These are phyloP conservation scores for Agrochola litura DNA, from an alignment of 2,888 invertebrate genomes.

Conservation along the genomic window DNA sequence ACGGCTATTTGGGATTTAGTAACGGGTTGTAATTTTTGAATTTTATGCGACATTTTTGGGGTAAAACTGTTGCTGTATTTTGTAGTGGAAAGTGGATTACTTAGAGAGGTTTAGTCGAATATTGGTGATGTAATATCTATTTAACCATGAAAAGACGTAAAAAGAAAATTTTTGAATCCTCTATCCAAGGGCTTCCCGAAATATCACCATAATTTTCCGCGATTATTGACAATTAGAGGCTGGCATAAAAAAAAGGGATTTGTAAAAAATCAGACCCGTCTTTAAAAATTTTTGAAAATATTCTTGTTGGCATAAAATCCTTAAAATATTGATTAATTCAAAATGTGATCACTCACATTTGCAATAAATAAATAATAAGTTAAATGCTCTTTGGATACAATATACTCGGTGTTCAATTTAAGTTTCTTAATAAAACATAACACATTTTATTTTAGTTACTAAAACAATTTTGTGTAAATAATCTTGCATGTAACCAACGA, in stretches of 20 bases:
- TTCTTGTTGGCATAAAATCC: not conserved
- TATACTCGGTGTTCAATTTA: not conserved
- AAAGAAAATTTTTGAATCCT: not conserved
- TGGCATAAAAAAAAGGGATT: not conserved
- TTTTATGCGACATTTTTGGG: constrained; percentile 39
- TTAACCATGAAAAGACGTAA: not conserved
- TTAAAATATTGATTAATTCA: not conserved
- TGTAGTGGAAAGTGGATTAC: constrained; percentile 7
- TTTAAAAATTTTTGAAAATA: not conserved
- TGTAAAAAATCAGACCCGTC: not conserved
- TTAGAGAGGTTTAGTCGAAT: not conserved
- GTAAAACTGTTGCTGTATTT: constrained; percentile 28
- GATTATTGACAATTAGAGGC: not conserved
- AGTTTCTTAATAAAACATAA: not conserved
- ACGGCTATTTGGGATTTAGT: constrained; percentile 36
- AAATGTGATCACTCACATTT: not conserved
- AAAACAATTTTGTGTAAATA: constrained; percentile 16
- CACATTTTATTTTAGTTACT: not conserved
- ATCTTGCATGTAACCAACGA: constrained; percentile 3
- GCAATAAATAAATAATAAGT: not conserved
- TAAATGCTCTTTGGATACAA: not conserved
- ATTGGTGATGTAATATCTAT: not conserved
- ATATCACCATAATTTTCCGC: not conserved
- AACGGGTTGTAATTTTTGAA: constrained; percentile 42
- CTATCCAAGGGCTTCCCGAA: not conserved